Evolutionary conservation across 2,797 vertebrate species (phyloP).

Genomic region (Lepus oiostolus): DNA sequence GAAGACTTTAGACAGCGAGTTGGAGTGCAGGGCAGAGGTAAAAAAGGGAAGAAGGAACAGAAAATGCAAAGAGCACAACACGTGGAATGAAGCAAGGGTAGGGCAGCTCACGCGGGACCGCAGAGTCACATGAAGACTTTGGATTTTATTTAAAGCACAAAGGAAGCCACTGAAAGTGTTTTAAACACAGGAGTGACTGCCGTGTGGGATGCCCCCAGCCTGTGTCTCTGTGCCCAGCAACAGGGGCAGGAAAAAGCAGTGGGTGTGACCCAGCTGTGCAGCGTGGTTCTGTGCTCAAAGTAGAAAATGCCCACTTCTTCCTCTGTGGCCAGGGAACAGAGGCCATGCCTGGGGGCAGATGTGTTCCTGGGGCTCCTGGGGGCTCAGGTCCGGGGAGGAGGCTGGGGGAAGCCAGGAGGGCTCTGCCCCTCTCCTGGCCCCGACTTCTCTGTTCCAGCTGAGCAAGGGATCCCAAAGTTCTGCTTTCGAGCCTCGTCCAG

Average conservation of each 20-base stretch:
- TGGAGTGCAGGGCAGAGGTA: accelerated
- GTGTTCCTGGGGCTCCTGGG: background rate
- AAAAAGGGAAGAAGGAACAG: background rate
- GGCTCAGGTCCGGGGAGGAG: background rate
- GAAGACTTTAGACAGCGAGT: background rate
- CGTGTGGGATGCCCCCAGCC: too few species aligned
- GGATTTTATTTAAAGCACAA: background rate
- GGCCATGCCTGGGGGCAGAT: background rate
- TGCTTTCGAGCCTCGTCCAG: constrained; percentile 40
- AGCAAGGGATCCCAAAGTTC: background rate
- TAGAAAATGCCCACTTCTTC: background rate
- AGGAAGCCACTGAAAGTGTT: background rate
- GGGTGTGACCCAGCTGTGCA: background rate
- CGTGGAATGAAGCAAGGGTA: background rate
- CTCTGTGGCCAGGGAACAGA: background rate
- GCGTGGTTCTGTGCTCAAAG: background rate
- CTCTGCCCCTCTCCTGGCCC: too few species aligned
- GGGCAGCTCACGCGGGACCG: background rate
- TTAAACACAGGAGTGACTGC: background rate
- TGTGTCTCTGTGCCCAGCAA: background rate
- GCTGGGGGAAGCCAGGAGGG: background rate
- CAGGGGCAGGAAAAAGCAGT: background rate
- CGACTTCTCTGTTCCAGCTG: background rate
- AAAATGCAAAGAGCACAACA: background rate
- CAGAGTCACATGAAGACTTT: background rate